Evolutionary conservation across 2,888 invertebrate species (phyloP).

Genomic region (Andrena dorsata): DNA sequence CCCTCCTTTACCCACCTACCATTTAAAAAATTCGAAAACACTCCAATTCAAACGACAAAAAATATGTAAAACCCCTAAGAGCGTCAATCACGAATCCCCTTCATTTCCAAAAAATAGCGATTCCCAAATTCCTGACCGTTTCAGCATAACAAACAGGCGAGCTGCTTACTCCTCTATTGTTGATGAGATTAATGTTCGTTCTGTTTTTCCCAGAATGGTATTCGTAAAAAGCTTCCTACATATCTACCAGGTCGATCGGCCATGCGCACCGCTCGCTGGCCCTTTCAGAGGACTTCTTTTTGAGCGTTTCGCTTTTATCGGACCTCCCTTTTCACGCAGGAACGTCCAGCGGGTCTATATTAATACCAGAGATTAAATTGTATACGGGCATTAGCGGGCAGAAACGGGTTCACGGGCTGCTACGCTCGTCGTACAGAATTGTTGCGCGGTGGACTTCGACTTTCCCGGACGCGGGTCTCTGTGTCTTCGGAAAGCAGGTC

Average conservation of each 20-base stretch:
- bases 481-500: constrained; percentile 39
- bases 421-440: constrained; percentile 7
- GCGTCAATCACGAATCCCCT: too few relatives aligned
- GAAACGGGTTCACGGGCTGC: neutral
- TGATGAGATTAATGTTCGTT: too few relatives aligned
- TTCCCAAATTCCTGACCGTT: too few relatives aligned
- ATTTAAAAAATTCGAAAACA: too few relatives aligned
- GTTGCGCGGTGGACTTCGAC: constrained; percentile 11
- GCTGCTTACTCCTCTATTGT: too few relatives aligned
- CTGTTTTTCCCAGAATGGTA: neutral
- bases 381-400: neutral
- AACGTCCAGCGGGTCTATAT: constrained; percentile 8
- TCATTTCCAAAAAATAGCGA: too few relatives aligned
- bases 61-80: too few relatives aligned
- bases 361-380: constrained; percentile 27
- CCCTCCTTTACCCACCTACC: too few relatives aligned
- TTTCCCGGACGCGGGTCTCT: constrained; percentile 1
- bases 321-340: neutral
- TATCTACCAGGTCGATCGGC: constrained; percentile 2
- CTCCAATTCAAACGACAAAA: too few relatives aligned
- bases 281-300: neutral
- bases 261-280: neutral
- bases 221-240: neutral
- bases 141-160: too few relatives aligned
- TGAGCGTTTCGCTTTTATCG: constrained; percentile 1